Evolutionary conservation across 1,140 invertebrate genomes (phyloP), one percentile per base, ranked within the genome.

Genomic region (Venustaconcha ellipsiformis): DNA sequence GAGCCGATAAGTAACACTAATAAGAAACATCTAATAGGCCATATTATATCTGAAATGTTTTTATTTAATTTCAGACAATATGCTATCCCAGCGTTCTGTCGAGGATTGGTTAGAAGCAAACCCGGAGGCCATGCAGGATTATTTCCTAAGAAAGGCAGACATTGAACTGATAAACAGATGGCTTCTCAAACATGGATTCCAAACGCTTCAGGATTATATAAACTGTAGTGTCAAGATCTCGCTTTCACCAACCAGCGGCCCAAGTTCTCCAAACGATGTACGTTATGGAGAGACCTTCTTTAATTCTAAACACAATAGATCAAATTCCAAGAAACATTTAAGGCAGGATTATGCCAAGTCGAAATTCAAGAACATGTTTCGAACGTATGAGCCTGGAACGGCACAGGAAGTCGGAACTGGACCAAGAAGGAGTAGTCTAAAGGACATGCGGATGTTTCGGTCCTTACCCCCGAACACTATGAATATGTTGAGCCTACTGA

Each of bases 91-190:
- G 11, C 37, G 37, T 6, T 48, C 37, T 20, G 90, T 92, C 8
- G 91, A 92, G 74, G 88, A 88, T 70, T 92, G 91, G 91, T 82
- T 92, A 57, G 91, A 92, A 68, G 76, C 81, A 6, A 90, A 92
- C 76, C 89, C 90, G 0, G 90, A 90, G 14, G 80, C 83, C 55
- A 86, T 88, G 69, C 80, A 89, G 56, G 91, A 92, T 65, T 91
- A 92, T 72, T 91, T 92, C 78, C 73, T 92, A 8, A 83, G 88
- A 26, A 90, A 91, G 82, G 90, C 91, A 0, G 92, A 92, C 73
- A 70, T 92, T 0, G 74, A 67, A 0, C 81, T 91, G 0, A 87
- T 92, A 30, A 92, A 92, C 83, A 89, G 88, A 72, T 92, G 92
- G 92, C 82, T 92, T 8, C 81, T 89, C 6, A 76, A 85, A 0